Evolutionary conservation across 2,797 vertebrate species (phyloP), one percentile per base, ranked within the genome.

Genomic region (Spizella passerina): DNA sequence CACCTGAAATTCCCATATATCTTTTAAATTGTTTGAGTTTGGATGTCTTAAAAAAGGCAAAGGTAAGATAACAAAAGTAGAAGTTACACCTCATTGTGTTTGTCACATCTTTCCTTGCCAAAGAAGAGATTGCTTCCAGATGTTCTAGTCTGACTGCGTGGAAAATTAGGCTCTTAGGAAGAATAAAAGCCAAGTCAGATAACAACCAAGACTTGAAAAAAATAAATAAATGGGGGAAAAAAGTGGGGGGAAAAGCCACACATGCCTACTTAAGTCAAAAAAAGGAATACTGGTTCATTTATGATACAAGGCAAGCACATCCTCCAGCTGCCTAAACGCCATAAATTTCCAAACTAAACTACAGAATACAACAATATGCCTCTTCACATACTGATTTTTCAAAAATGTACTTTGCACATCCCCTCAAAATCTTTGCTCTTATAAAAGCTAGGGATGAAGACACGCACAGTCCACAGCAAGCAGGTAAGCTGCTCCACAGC

Each of bases 81-180:
- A 73, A 92, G 86, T 70, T 92, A 89, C 79, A 96, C 75, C 75
- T 95, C 88, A 61, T 32, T 80, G 61, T 93, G 79, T 68, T 87
- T 78, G 86, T 69, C 88, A 87, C 49, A 53, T 80, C 71, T 68
- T 86, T 59, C 57, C 49, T 55, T 87, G 94, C 93, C 93, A 96
- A 96, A 64, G 53, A 59, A 93, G 71, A 90, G 65, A 97, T 93
- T 81, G 53, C 46, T 95, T 96, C 94, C 95, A 97, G 95, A 97
- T 96, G 95, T 87, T 94, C 57, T 39, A 94, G 78, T 65, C 71
- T 64, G 70, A 88, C 86, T 94, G 86, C 0, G 0, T 69, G 46
- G 93, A 96, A 96, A 94, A 96, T 44, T 46, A 95, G 84, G 65
- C 83, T 94, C 90, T 82, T 24, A 90, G 81, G 82, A 92, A 88